These are phyloP conservation scores for Polymixis lichenea DNA, from an alignment of 2,888 invertebrate species.

Conservation along the genomic window DNA sequence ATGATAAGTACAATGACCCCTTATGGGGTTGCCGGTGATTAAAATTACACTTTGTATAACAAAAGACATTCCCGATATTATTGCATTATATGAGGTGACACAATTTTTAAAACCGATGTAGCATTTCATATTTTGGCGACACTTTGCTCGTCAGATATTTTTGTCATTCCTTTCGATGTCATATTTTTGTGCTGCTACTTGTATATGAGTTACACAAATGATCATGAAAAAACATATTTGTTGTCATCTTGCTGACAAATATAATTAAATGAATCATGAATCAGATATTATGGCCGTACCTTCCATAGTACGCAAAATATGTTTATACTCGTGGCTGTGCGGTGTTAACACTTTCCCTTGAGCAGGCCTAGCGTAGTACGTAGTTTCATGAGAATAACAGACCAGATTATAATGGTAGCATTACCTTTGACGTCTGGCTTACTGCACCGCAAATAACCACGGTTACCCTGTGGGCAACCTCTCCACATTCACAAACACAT, in stretches of 20 bases:
- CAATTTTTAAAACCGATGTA: too few relatives aligned
- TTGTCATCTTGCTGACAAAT: background rate
- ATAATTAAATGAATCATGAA: background rate
- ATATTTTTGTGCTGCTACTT: background rate
- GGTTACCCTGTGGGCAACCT: background rate
- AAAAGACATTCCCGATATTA: background rate
- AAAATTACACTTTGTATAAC: too few relatives aligned
- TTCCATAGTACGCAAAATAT: background rate
- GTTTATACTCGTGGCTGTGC: background rate
- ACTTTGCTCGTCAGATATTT: background rate
- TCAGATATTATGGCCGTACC: background rate
- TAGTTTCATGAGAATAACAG: background rate
- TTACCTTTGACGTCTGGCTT: too few relatives aligned
- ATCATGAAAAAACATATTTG: background rate
- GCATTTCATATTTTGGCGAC: background rate
- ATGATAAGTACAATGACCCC: too few relatives aligned
- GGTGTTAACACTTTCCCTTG: background rate
- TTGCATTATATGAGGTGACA: background rate
- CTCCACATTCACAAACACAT: conserved; percentile 17
- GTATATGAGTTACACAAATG: background rate
- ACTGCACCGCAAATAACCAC: background rate
- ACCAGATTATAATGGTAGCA: too few relatives aligned
- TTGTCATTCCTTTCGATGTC: background rate
- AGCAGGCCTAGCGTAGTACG: background rate
- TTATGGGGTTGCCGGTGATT: too few relatives aligned